Base-by-base conservation (phyloP, 2,113 vertebrate species). In the Aplodontia rufa region DNA sequence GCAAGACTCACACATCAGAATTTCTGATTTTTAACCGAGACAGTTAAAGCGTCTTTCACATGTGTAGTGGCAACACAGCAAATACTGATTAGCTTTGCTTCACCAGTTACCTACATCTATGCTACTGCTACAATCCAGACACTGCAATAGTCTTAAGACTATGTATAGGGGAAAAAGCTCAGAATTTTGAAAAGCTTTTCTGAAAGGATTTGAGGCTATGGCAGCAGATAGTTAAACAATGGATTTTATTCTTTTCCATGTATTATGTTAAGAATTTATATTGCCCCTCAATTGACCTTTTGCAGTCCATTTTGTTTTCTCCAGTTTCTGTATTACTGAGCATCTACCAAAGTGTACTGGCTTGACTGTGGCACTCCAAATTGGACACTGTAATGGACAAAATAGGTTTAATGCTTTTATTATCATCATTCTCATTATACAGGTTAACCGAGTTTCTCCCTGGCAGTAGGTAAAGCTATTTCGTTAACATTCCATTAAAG, bases 271-370 rank as follows among this genome's bases (percentile, higher is more conserved):
- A 86, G 69, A 94, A 91, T 91, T 94, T 71, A 20, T 24, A 85
- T 55, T 60, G 28, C n/a, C n/a, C 87, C 49, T 88, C 88, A 24
- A 55, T 13, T 90, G 81, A 64, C 42, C 20, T 42, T 69, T 30
- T 94, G 68, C n/a, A 58, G 51, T 82, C 55, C 84, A 81, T 95
- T 87, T 94, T 10, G 24, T 68, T 96, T 95, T 51, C 47, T 93
- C 55, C 55, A 28, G 22, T 72, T 78, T 79, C 49, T 75, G 14
- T 35, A 22, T 85, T 78, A 55, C 20, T 80, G 32, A n/a, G 55
- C 40, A 72, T 47, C 79, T 71, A 78, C 80, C 32, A 37, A 88
- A 92, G 81, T 58, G n/a, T 60, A 78, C 24, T 55, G 71, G 95
- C 69, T 95, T 83, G 92, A 51, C 30, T 45, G 7, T 37, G 30